Evolutionary conservation across 2,113 vertebrate species (phyloP), one percentile per base, ranked within the genome.

Genomic region (Pelmatolapia mariae): DNA sequence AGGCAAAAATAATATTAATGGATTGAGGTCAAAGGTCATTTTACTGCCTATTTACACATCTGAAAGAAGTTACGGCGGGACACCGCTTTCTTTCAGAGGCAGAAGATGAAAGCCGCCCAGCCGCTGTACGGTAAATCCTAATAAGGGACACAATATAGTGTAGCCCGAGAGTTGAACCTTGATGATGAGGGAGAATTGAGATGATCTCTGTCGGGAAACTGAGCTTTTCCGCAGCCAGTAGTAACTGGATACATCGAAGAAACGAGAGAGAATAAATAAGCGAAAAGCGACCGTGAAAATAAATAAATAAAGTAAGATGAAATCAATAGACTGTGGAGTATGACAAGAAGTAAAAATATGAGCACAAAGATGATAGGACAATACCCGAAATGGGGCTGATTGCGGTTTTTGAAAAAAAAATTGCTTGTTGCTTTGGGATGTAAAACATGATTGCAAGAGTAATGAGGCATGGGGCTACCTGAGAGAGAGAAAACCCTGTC

Each of bases 191-290:
- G 90, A 89, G 91, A 90, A 86, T 91, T 79, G 66, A 93, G 88
- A 92, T 87, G 91, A 89, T 92, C 92, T 89, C 90, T 92, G 89
- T 93, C 83, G 83, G 92, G 94, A 94, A 94, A 92, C 85, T 50
- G 89, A 93, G 91, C 88, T 94, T 92, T 92, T 89, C 90, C 15
- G 61, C 83, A 57, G 90, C 78, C 61, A 91, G 88, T 61, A 85
- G 93, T 89, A 93, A 94, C 92, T 18, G 53, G 92, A 94, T 90
- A 89, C 88, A 79, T 80, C 19, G 40, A 83, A 50, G 82, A 84
- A 84, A 86, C 26, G 19, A 78, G 45, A 81, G 76, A 56, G 73
- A 43, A 89, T 91, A 88, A 91, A 91, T 90, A 86, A 90, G 56
- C 36, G 19, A 81, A 81, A 84, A 52, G 84, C 31, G 1, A 63